Evolutionary conservation across 2,888 invertebrate species (phyloP).

Genomic region (Drosophila maculinotata): DNA sequence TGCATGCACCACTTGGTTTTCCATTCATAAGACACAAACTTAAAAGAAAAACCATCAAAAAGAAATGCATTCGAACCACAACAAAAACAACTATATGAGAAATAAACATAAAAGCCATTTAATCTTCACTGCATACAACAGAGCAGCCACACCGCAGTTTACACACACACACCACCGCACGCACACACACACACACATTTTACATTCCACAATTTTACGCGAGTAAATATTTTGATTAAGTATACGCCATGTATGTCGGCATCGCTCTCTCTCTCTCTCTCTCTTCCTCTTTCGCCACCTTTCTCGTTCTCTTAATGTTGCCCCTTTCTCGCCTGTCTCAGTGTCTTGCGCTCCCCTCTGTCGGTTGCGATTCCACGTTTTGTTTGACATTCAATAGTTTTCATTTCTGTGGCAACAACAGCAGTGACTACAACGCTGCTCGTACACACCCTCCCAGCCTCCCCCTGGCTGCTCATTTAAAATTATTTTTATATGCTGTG

Average conservation of each 20-base stretch:
- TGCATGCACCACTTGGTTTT: slow-evolving; percentile 35
- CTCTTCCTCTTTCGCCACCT: neutral
- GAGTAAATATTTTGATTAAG: slow-evolving; percentile 73
- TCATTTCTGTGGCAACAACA: slow-evolving; percentile 56
- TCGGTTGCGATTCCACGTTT: slow-evolving; percentile 64
- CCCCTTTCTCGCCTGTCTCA: neutral
- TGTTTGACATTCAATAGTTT: slow-evolving; percentile 77
- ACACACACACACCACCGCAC: slow-evolving; percentile 8
- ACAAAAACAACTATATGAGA: slow-evolving; percentile 54
- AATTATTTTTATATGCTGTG: slow-evolving; percentile 73
- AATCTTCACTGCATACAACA: slow-evolving; percentile 60
- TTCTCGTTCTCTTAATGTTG: neutral
- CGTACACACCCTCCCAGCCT: neutral
- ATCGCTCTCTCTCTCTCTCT: neutral
- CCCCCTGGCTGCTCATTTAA: slow-evolving; percentile 59
- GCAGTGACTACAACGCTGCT: neutral
- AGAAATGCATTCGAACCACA: slow-evolving; percentile 21
- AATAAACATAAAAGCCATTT: slow-evolving; percentile 78
- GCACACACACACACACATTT: slow-evolving; percentile 5
- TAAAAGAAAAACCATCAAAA: slow-evolving; percentile 31
- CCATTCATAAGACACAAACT: slow-evolving; percentile 36
- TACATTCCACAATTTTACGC: slow-evolving; percentile 40
- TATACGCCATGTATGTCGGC: slow-evolving; percentile 57
- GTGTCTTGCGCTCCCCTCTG: slow-evolving; percentile 26
- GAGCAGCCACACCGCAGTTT: slow-evolving; percentile 22